Conservation (phyloP, 2,888 invertebrate species). For the Malacosoma neustria region DNA sequence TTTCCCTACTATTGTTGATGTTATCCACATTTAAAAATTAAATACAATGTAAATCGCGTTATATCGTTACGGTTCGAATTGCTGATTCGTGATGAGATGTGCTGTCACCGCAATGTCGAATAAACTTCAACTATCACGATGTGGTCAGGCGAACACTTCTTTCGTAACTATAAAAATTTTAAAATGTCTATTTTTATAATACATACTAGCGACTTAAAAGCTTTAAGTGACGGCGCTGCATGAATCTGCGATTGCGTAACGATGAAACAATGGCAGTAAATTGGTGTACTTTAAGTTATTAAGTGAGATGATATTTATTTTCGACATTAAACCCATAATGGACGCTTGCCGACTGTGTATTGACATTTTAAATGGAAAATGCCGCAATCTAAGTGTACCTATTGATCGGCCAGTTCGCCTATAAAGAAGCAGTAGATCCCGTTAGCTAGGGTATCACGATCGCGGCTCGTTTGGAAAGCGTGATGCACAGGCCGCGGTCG, state of each 20-base stretch:
- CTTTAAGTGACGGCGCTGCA: constrained; percentile 2
- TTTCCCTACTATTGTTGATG: not conserved
- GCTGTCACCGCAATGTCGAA: constrained; percentile 36
- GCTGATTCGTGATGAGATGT: constrained; percentile 30
- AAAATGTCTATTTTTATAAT: constrained; percentile 3
- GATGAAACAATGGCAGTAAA: constrained; percentile 14
- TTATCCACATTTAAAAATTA: constrained; percentile 12
- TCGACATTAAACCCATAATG: not conserved
- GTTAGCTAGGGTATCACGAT: constrained; percentile 64
- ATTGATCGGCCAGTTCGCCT: constrained; percentile 42
- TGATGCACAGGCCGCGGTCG: constrained; percentile 49
- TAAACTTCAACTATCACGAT: constrained; percentile 26
- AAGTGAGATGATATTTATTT: constrained; percentile 16
- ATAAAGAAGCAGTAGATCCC: constrained; percentile 56
- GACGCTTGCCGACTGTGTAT: not conserved
- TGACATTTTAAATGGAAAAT: not conserved
- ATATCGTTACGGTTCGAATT: constrained; percentile 33
- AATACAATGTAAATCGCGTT: constrained; percentile 26
- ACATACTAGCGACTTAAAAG: not conserved
- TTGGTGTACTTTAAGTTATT: constrained; percentile 16
- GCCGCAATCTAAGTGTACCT: constrained; percentile 19
- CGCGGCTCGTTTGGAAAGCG: constrained; percentile 64
- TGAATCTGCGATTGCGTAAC: constrained; percentile 11
- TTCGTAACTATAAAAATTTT: constrained; percentile 21
- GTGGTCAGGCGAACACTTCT: constrained; percentile 19